Evolutionary conservation across 2,797 vertebrate genomes (phyloP), one percentile per base, ranked within the genome.

Genomic region (Apodemus agrarius): DNA sequence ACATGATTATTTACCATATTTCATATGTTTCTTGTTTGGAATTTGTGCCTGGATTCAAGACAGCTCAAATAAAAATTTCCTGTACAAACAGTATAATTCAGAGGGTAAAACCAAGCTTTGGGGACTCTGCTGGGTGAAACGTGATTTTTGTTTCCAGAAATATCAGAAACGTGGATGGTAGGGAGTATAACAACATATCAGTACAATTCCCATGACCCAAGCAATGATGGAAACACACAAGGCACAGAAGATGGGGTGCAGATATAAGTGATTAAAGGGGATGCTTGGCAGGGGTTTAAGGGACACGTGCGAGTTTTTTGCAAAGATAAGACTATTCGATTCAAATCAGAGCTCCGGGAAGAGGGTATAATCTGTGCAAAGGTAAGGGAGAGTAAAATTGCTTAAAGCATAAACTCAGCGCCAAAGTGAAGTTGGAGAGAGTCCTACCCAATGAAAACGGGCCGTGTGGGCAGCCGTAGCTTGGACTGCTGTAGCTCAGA

Each of bases 1-100:
- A 88, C 9, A 84, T 31, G 29, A 90, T 95, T 89, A 57, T 91
- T 91, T 81, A 57, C 79, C 21, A 80, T 21, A 87, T 26, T 40
- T 95, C 26, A 92, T 74, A 63, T 57, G 49, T 6, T 16, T 85
- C 46, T 74, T 81, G 46, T 72, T 90, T 54, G 63, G 52, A 76
- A 26, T 91, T 34, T 37, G 65, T 93, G 83, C 96, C 90, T 54
- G 19, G 19, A 85, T 52, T 69, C 0, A 2, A 3, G 78, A 92
- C 6, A 46, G 12, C 57, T 90, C 37, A 29, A 69, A 78, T 2
- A 83, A 31, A n/a, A 1, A 67, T 67, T 85, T 95, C 19, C 26
- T 61, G 6, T 6, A 40, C 31, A 90, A 72, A 40, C 0, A 17
- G 26, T 16, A 9, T 52, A 40, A 69, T 21, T 93, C 59, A 89